Conservation (phyloP, 2,888 invertebrate species). For the Drosophila ezoana region DNA sequence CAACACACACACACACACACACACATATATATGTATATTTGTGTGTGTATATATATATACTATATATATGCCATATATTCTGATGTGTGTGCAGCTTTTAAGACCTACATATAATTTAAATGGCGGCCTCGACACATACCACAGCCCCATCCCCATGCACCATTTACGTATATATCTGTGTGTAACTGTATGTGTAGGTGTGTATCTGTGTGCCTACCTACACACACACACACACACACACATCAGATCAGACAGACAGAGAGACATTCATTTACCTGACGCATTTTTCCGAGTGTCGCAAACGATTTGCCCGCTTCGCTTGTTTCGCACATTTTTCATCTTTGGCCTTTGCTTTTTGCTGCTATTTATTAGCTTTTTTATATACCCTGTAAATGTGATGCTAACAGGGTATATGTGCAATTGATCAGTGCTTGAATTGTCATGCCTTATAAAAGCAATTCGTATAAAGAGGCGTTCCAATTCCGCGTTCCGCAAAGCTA, state of each 20-base stretch:
- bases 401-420: too few relatives aligned
- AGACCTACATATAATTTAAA: conserved; percentile 47
- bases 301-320: conserved; percentile 64
- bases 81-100: conserved; percentile 30
- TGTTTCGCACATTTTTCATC: conserved; percentile 73
- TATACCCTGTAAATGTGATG: conserved; percentile 38
- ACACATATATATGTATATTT: neutral
- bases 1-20: neutral
- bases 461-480: too few relatives aligned
- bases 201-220: conserved; percentile 6
- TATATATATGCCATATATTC: conserved; percentile 2
- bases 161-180: conserved; percentile 27
- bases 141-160: conserved; percentile 34
- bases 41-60: neutral
- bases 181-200: conserved; percentile 1
- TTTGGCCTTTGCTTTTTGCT: conserved; percentile 48
- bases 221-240: too few relatives aligned
- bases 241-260: neutral
- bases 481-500: too few relatives aligned
- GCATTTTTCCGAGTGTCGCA: conserved; percentile 71
- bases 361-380: conserved; percentile 6
- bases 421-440: too few relatives aligned
- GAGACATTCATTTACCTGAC: conserved; percentile 53
- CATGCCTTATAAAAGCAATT: too few relatives aligned
- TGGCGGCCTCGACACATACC: conserved; percentile 54